Evolutionary conservation across 2,888 invertebrate genomes (phyloP), one percentile per base, ranked within the genome.

Genomic region (Apotomis turbidana): DNA sequence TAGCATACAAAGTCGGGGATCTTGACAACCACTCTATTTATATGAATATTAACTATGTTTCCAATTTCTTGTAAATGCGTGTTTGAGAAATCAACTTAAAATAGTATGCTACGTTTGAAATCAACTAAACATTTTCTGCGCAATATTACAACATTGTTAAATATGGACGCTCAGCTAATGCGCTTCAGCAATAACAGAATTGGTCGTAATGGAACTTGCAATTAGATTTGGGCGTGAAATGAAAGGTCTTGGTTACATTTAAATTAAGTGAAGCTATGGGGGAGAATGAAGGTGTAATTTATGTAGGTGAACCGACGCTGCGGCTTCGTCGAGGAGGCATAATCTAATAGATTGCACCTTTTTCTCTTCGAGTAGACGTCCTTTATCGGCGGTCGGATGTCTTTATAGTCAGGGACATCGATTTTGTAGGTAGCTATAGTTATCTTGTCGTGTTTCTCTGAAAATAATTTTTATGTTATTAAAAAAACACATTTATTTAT

Each of bases 221-320:
- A 66, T 66, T 66, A 12, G 66, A 66, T 66, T 66, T 57, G 44
- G 46, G 46, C 27, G 57, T 66, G 13, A 57, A 66, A 46, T 66
- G 64, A 44, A 64, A 64, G 54, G 66, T 46, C 27, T 46, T 27
- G 5, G 46, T 57, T 57, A 55, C 5, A 66, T 57, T 66, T 46
- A 10, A 44, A 57, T 12, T 66, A 27, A 57, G 46, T 66, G n/a
- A 51, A 51, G n/a, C 51, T 9, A 3, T 51, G n/a, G 27, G 10
- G 9, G 49, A 49, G 49, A 49, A 49, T 52, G n/a, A 62, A 62
- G 12, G 36, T 38, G 13, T 59, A 13, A 44, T 38, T 38, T 8
- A 49, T 49, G 0, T 49, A 49, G 49, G 49, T 4, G 10, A 49
- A 49, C 3, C 49, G 49, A 49, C 10, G 9, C 49, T 49, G 49